A percentile compares a stretch with the other conserved stretches of the same genome.
Conservation (phyloP, 2,113 vertebrate species). For the Lagopus leucura region DNA sequence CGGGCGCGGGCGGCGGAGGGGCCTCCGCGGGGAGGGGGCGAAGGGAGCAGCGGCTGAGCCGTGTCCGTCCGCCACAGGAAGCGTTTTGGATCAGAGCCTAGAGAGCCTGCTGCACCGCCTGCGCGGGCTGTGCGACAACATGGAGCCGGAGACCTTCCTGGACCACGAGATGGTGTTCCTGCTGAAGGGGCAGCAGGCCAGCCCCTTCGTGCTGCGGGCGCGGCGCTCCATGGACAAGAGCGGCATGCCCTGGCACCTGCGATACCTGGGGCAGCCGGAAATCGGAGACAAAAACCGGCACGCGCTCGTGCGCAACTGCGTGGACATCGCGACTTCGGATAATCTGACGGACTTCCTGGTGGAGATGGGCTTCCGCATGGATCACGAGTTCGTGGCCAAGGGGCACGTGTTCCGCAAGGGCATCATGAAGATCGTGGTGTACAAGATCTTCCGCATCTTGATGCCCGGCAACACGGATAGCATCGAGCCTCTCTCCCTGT, state of each 20-base stretch:
- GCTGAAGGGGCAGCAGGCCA: slow-evolving; percentile 96
- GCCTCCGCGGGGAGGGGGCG: not conserved
- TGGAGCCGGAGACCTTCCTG: slow-evolving; percentile 93
- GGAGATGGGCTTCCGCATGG: slow-evolving; percentile 99
- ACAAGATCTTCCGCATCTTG: slow-evolving; percentile 92
- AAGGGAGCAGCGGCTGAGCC: too few relatives aligned
- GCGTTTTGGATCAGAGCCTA: slow-evolving; percentile 93
- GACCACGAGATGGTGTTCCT: slow-evolving; percentile 98
- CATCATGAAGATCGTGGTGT: slow-evolving; percentile 93
- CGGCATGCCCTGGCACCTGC: slow-evolving; percentile 91
- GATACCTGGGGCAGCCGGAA: slow-evolving; percentile 95
- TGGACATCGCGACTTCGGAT: slow-evolving; percentile 94
- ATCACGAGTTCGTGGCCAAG: slow-evolving; percentile 95
- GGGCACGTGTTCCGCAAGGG: slow-evolving; percentile 96
- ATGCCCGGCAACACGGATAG: slow-evolving; percentile 94
- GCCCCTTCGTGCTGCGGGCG: slow-evolving; percentile 94
- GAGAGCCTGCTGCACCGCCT: slow-evolving; percentile 95
- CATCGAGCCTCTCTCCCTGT: slow-evolving; percentile 91
- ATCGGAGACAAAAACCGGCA: slow-evolving; percentile 95
- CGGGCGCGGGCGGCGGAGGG: too few relatives aligned
- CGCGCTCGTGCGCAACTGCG: slow-evolving; percentile 92
- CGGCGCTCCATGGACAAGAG: slow-evolving; percentile 89
- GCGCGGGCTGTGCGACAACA: slow-evolving; percentile 95
- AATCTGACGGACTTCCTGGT: slow-evolving; percentile 93
- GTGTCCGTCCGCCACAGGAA: slow-evolving; percentile 78